Conservation (phyloP, 2,113 vertebrate genomes). For the Labrus mixtus region DNA sequence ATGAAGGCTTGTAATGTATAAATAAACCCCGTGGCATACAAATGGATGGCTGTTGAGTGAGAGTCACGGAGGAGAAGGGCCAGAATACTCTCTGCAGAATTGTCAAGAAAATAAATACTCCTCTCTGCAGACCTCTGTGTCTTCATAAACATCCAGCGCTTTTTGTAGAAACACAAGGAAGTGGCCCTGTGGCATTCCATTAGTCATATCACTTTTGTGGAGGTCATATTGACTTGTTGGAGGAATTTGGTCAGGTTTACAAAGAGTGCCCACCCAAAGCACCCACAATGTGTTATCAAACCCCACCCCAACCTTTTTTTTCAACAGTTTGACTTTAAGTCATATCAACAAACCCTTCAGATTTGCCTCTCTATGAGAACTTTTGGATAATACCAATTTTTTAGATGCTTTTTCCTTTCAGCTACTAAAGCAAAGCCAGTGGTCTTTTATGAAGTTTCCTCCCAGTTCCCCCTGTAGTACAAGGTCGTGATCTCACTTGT, state of each 20-base stretch:
- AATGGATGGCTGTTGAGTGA: slow-evolving; percentile 86
- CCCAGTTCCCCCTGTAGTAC: slow-evolving; percentile 27
- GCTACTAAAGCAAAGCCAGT: slow-evolving; percentile 13
- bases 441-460: slow-evolving; percentile 10
- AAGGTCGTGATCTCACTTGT: slow-evolving; percentile 56
- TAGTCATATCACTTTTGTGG: slow-evolving; percentile 60
- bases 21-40: slow-evolving; percentile 85
- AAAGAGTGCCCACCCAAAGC: slow-evolving; percentile 34
- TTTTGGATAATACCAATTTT: background rate
- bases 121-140: slow-evolving; percentile 73
- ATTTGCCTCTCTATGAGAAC: background rate
- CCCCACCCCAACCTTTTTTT: background rate
- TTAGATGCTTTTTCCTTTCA: background rate
- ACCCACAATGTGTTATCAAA: background rate
- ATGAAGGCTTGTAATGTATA: slow-evolving; percentile 86
- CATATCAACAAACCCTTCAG: background rate
- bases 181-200: slow-evolving; percentile 68
- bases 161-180: slow-evolving; percentile 70
- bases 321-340: background rate
- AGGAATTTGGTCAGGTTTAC: slow-evolving; percentile 28
- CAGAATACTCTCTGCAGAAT: slow-evolving; percentile 76
- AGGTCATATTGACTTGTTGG: slow-evolving; percentile 32
- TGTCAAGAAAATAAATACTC: slow-evolving; percentile 83
- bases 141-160: slow-evolving; percentile 80
- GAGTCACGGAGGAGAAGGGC: slow-evolving; percentile 73